Percentiles rank a stretch among this genome's conserved stretches.
Conservation (phyloP, 2,113 vertebrate species). For the Onychostoma macrolepis region DNA sequence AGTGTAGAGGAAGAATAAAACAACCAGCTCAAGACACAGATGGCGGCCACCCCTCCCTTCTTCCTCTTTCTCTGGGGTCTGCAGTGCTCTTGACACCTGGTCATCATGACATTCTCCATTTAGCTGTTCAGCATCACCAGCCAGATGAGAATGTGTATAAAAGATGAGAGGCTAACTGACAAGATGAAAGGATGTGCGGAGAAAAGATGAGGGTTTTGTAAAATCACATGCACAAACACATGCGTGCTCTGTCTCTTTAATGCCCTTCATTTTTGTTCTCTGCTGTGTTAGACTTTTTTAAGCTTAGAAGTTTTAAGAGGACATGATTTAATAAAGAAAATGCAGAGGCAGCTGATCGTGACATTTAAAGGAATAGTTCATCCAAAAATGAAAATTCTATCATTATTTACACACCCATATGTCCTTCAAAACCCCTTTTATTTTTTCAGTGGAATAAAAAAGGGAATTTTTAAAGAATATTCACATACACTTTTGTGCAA, state of each 20-base stretch:
- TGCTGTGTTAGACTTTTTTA: conserved; percentile 13
- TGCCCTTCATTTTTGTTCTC: neutral
- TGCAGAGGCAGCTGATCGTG: neutral
- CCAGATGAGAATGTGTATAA: conserved; percentile 27
- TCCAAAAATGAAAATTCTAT: neutral
- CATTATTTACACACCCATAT: neutral
- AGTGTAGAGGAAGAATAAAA: neutral
- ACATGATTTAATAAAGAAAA: neutral
- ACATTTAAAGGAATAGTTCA: conserved; percentile 2
- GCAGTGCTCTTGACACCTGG: conserved; percentile 1
- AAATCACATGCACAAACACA: conserved; percentile 1
- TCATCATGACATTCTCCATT: conserved; percentile 27
- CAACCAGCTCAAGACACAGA: conserved; percentile 21
- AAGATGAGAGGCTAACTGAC: neutral
- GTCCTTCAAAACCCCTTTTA: neutral
- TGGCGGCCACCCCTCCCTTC: neutral
- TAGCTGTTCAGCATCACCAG: conserved; percentile 28
- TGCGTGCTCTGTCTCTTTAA: neutral
- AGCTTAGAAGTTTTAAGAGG: conserved; percentile 24
- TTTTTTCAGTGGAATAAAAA: neutral
- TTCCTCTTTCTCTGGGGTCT: conserved; percentile 9
- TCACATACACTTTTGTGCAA: too few species aligned
- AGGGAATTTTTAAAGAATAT: neutral
- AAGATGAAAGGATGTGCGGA: conserved; percentile 5
- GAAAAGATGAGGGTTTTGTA: conserved; percentile 4